A percentile compares a stretch with the other conserved stretches of the same genome.
phyloP scores from a whole-genome alignment of 2,113 vertebrate genomes.

The Percopsis transmontana region DNA sequence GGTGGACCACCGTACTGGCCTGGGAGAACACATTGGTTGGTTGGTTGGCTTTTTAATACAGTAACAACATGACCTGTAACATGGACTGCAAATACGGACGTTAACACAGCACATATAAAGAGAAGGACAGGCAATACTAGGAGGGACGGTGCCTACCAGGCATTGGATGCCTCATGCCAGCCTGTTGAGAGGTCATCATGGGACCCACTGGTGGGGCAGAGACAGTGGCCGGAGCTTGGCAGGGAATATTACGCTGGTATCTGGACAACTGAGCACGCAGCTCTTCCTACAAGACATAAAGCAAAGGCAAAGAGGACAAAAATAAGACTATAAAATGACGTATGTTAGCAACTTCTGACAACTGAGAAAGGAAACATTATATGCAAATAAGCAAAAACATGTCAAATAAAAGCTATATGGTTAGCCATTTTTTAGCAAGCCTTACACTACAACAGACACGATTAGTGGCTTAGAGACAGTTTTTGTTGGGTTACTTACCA shows the following conservation, averaged over 20 bases:
- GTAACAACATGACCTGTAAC: not conserved
- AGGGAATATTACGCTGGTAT: conserved; percentile 86
- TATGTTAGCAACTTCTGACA: not conserved
- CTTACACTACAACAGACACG: not conserved
- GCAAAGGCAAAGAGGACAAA: not conserved
- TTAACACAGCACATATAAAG: not conserved
- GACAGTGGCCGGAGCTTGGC: conserved; percentile 81
- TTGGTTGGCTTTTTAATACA: conserved; percentile 1
- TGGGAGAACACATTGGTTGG: conserved; percentile 50
- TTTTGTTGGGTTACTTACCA: conserved; percentile 84
- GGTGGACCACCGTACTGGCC: conserved; percentile 91
- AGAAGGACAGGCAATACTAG: not conserved
- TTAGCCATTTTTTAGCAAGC: not conserved
- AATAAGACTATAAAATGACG: not conserved
- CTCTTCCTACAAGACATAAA: conserved; percentile 83
- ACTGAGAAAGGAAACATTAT: not conserved
- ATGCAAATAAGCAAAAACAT: not conserved
- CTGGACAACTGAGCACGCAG: conserved; percentile 89
- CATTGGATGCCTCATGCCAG: conserved; percentile 86
- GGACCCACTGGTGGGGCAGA: conserved; percentile 82
- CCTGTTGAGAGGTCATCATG: conserved; percentile 87
- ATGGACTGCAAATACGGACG: no score
- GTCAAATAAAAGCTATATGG: not conserved
- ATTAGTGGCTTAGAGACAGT: conserved; percentile 47
- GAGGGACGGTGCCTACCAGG: conserved; percentile 44